phyloP scores from a whole-genome alignment of 1,140 invertebrate species.

The Rhopalosiphum maidis region DNA sequence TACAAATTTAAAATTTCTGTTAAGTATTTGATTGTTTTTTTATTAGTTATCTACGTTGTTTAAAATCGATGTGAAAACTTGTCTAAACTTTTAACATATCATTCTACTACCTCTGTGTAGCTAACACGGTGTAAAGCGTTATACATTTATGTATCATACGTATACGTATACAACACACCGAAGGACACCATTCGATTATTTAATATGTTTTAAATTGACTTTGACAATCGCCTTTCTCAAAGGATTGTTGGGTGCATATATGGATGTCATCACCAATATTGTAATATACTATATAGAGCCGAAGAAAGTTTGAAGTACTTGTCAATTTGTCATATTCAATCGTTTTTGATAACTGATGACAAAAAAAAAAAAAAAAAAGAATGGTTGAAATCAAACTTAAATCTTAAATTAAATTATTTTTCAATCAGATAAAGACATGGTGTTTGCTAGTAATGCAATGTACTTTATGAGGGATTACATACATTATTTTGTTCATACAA shows the following conservation, averaged over 20 bases:
- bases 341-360: neutral
- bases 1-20: neutral
- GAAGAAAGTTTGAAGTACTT: neutral
- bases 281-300: neutral
- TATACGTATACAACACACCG: neutral
- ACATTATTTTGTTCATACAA: neutral
- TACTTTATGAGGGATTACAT: neutral
- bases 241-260: neutral
- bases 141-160: neutral
- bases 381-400: neutral
- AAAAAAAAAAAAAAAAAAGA: neutral
- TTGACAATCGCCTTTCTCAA: neutral
- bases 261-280: neutral
- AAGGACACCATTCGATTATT: neutral
- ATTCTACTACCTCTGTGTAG: neutral
- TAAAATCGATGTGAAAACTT: neutral
- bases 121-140: neutral
- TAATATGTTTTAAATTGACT: neutral
- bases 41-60: neutral
- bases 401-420: conserved; percentile 14
- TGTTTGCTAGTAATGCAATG: neutral
- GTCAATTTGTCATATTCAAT: neutral
- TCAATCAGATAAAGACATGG: neutral
- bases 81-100: neutral
- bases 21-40: neutral